Percentiles rank a stretch among this genome's conserved stretches.
phyloP scores from a whole-genome alignment of 2,888 invertebrate genomes.

The Apantesis nais region DNA sequence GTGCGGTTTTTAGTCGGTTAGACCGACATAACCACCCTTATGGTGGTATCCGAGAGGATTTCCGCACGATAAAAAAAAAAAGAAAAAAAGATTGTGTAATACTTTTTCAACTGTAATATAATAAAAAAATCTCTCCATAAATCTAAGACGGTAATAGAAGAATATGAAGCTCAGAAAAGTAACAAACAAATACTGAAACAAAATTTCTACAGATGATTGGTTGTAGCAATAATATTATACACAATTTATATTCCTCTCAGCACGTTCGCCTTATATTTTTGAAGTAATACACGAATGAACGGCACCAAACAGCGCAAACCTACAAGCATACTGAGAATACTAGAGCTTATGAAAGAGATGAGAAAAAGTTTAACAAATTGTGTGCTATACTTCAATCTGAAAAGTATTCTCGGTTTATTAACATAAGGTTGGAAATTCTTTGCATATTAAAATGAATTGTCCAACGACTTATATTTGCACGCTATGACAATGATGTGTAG shows the following conservation, averaged over 20 bases:
- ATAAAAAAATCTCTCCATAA: no score
- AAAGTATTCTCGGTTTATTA: neutral
- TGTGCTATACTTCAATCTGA: neutral
- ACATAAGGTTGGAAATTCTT: constrained; percentile 19
- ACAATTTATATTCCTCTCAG: constrained; percentile 34
- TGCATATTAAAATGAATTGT: constrained; percentile 27
- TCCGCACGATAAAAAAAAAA: no score
- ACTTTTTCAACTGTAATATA: no score
- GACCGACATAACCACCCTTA: no score
- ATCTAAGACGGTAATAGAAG: neutral
- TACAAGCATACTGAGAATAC: constrained; percentile 38
- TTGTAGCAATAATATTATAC: constrained; percentile 28
- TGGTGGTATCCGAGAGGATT: no score
- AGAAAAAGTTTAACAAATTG: constrained; percentile 51
- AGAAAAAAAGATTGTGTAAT: no score
- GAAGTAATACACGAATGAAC: constrained; percentile 34
- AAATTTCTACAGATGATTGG: constrained; percentile 24
- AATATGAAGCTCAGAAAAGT: neutral
- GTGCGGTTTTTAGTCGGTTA: no score
- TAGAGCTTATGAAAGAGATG: constrained; percentile 44
- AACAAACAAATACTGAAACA: neutral
- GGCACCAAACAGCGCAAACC: constrained; percentile 32
- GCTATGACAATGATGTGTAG: constrained; percentile 68
- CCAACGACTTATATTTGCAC: constrained; percentile 53
- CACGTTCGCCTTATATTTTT: constrained; percentile 34